Evolutionary conservation across 2,888 invertebrate genomes (phyloP).

Genomic region (Volucella inanis): DNA sequence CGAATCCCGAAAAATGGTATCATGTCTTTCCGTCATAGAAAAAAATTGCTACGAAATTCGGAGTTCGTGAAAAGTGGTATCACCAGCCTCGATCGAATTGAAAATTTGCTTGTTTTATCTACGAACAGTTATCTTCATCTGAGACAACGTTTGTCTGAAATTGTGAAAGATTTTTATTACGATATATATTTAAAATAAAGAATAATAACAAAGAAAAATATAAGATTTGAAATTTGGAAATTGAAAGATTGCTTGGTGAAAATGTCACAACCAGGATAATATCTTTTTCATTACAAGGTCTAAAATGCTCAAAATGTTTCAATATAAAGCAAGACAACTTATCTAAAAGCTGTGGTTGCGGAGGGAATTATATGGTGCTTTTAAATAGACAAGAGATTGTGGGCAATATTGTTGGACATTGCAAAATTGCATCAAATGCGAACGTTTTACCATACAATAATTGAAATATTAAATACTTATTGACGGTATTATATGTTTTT

Average conservation of each 20-base stretch:
- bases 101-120: no score
- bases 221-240: constrained; percentile 92
- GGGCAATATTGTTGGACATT: constrained; percentile 89
- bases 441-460: constrained; percentile 84
- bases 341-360: constrained; percentile 91
- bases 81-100: no score
- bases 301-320: constrained; percentile 93
- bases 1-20: no score
- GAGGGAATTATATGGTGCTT: constrained; percentile 91
- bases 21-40: no score
- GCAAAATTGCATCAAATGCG: constrained; percentile 93
- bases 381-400: constrained; percentile 87
- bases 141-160: no score
- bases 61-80: no score
- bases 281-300: constrained; percentile 95
- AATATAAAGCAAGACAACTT: constrained; percentile 95
- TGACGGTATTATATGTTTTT: constrained; percentile 9
- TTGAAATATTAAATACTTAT: background rate
- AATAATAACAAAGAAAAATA: no score
- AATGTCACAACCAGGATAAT: constrained; percentile 91
- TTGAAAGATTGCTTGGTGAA: constrained; percentile 93
- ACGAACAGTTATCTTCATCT: no score
- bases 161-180: constrained; percentile 54
- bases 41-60: no score
- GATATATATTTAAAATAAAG: no score